Percentiles rank a stretch among this genome's conserved stretches.
Evolutionary conservation across 2,113 vertebrate species (phyloP).

Genomic region (Phyllostomus discolor): DNA sequence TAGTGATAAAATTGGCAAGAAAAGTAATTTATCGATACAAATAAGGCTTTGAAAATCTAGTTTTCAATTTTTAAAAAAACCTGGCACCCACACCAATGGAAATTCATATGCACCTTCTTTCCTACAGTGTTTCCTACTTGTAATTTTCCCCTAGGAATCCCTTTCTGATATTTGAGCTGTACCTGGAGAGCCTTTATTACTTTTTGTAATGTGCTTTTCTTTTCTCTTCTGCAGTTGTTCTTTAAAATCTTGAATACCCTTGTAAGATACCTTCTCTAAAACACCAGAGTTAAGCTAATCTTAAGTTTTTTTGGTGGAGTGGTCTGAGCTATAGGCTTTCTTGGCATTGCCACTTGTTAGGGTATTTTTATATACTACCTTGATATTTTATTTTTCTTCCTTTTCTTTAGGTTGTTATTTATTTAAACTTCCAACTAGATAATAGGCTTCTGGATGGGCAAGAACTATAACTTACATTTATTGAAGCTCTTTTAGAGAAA

Average conservation of each 20-base stretch:
- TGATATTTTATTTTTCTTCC: background rate
- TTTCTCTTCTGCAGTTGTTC: background rate
- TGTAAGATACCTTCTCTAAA: background rate
- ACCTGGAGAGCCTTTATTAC: background rate
- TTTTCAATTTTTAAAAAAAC: background rate
- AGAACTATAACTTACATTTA: background rate
- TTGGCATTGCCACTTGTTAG: background rate
- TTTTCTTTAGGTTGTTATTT: background rate
- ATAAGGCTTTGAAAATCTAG: background rate
- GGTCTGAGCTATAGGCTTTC: background rate
- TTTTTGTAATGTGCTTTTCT: background rate
- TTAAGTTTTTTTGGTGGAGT: too few relatives aligned
- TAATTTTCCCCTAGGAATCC: background rate
- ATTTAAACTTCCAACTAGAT: background rate
- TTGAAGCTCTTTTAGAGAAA: background rate
- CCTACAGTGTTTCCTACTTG: background rate
- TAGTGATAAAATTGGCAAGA: background rate
- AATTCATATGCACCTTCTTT: background rate
- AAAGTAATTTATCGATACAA: background rate
- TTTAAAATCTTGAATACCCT: constrained; percentile 2
- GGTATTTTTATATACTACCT: background rate
- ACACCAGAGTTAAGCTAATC: background rate
- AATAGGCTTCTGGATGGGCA: background rate
- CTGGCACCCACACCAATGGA: background rate
- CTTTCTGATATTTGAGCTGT: background rate